Conservation (phyloP, 2,113 vertebrate species). For the Sander vitreus region DNA sequence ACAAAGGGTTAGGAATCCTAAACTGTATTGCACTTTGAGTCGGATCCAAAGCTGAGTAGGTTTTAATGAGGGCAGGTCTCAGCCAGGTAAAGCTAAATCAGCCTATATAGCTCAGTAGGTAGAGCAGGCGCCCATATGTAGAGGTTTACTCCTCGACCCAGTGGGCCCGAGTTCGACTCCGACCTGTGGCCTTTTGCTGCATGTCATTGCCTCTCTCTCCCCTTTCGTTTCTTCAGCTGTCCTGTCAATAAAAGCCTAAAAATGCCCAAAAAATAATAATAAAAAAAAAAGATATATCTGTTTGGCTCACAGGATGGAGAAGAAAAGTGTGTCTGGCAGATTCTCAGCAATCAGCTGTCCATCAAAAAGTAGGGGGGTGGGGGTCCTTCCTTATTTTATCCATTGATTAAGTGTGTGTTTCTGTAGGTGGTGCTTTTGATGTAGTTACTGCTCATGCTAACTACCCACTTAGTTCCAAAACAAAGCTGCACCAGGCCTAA, state of each 20-base stretch:
- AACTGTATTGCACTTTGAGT: conserved; percentile 30
- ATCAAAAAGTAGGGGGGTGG: background rate
- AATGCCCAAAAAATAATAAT: too few species aligned
- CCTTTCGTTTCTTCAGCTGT: too few species aligned
- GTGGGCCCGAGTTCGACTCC: too few species aligned
- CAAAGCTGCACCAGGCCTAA: background rate
- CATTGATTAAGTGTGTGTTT: background rate
- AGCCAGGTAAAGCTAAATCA: too few species aligned
- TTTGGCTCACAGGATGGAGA: background rate
- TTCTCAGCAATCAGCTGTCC: background rate
- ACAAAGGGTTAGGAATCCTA: conserved; percentile 44
- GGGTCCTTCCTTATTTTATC: background rate
- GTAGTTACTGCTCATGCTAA: background rate
- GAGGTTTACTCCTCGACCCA: too few species aligned
- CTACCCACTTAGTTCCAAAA: background rate
- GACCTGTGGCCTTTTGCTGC: too few species aligned
- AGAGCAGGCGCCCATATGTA: too few species aligned
- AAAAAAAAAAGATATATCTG: background rate
- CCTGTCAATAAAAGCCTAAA: too few species aligned
- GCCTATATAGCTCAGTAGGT: too few species aligned
- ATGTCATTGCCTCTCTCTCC: too few species aligned
- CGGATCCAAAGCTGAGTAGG: background rate
- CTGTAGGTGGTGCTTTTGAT: background rate
- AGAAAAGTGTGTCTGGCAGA: background rate
- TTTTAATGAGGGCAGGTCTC: conserved; percentile 19